These are phyloP conservation scores for Pungitius pungitius DNA, from an alignment of 2,113 vertebrate species.

Conservation along the genomic window DNA sequence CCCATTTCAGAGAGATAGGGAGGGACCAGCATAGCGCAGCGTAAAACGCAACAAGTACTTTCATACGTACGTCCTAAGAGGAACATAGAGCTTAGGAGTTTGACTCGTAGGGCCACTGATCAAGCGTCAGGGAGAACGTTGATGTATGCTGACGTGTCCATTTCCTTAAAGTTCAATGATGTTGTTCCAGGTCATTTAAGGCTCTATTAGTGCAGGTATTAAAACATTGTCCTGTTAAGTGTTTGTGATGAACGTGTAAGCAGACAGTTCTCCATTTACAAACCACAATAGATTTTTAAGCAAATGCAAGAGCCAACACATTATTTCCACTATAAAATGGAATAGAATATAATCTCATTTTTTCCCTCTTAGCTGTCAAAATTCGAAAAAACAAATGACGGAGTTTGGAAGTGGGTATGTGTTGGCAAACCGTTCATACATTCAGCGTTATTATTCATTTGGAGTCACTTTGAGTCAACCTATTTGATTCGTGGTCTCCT, in stretches of 20 bases:
- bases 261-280: neutral
- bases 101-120: neutral
- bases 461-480: neutral
- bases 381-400: neutral
- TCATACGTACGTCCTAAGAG: too few relatives aligned
- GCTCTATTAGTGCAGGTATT: neutral
- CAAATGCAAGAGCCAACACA: neutral
- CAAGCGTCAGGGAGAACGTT: neutral
- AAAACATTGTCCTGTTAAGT: neutral
- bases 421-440: neutral
- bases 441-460: neutral
- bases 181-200: neutral
- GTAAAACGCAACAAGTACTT: neutral
- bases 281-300: neutral
- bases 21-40: neutral
- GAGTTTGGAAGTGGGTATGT: neutral
- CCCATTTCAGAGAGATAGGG: neutral
- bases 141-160: neutral
- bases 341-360: neutral
- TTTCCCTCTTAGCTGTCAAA: neutral
- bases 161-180: too few relatives aligned
- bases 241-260: neutral
- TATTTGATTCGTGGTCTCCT: too few relatives aligned
- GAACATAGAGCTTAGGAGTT: neutral
- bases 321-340: neutral